Base-by-base conservation (phyloP, 92 coral and sea anemone genomes). In the Paramuricea clavata region DNA sequence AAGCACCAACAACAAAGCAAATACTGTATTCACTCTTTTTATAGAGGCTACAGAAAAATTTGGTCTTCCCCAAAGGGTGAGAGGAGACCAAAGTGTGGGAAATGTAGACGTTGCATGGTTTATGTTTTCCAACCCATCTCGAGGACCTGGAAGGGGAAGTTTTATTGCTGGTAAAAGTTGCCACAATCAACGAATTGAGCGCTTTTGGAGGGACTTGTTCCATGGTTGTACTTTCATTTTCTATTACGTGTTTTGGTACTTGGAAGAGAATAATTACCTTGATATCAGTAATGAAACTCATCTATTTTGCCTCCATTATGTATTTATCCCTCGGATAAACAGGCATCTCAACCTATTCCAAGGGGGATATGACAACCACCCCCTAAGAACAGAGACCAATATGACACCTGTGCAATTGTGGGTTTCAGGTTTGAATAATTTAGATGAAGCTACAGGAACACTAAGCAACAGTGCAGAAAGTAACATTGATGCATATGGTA, bases 141-240 rank as follows among this genome's bases (percentile, higher is more conserved):
- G 89, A 78, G 94, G 89, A 25, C 83, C 92, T 54, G 89, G 76
- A 12, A 70, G 91, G 54, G 94, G 94, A 19, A 87, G 91, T 77
- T 91, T 87, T 65, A 91, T 91, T 27, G 78, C 88, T 60, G 88
- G 91, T 23, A 82, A 74, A 32, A 88, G 91, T 75, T 72, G 73
- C 44, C 86, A 84, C 54, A 77, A 88, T 76, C 90, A 87, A 62
- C 43, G 92, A 52, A 91, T 91, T 36, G 82, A 91, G 52, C 65
- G 94, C 78, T 81, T 91, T 26, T 85, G 94, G 92, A n/a, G 92
- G 17, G 90, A 91, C 74, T 34, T 91, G 81, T 91, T 91, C 68
- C 85, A 69, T 88, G 94, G 94, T n/a, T 88, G 94, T 78, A 88
- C 94, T 52, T 87, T 78, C 47, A 65, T 91, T 21, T 87, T 87